A percentile compares a stretch with the other conserved stretches of the same genome.
Conservation (phyloP, 2,888 invertebrate genomes). For the Chrysopilus asiliformis region DNA sequence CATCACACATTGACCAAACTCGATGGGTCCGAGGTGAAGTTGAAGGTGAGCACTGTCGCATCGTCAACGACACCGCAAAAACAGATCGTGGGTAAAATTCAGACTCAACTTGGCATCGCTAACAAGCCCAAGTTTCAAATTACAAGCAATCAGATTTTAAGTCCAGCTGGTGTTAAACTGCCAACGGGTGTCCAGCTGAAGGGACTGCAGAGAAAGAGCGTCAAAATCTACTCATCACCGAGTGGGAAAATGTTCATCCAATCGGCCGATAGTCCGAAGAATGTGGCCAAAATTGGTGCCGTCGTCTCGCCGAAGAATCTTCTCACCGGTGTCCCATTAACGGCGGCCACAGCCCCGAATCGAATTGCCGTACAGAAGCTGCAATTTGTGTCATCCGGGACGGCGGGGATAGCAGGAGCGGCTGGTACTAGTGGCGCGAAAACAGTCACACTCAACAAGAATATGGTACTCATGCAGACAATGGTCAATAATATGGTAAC, state of each 20-base stretch:
- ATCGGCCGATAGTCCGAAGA: slow-evolving; percentile 9
- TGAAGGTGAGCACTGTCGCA: too few species aligned
- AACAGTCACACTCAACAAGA: slow-evolving; percentile 20
- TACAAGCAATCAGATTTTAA: slow-evolving; percentile 18
- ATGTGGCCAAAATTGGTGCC: slow-evolving; percentile 9
- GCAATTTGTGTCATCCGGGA: slow-evolving; percentile 29
- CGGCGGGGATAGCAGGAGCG: too few species aligned
- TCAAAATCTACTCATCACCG: slow-evolving; percentile 31
- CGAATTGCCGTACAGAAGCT: slow-evolving; percentile 32
- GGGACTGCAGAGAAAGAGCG: slow-evolving; percentile 24
- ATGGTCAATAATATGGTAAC: background rate
- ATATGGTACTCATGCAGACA: slow-evolving; percentile 27
- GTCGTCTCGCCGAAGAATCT: background rate
- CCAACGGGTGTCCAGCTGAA: slow-evolving; percentile 25
- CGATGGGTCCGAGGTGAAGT: too few species aligned
- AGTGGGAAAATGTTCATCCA: slow-evolving; percentile 33
- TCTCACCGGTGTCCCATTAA: slow-evolving; percentile 2
- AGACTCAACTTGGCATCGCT: too few species aligned
- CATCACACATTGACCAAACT: too few species aligned
- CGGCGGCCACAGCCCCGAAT: slow-evolving; percentile 16
- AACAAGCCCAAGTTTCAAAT: slow-evolving; percentile 20
- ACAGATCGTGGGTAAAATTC: too few species aligned
- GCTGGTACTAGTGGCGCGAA: slow-evolving; percentile 16
- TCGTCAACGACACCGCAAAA: too few species aligned
- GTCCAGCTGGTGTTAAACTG: slow-evolving; percentile 17